A percentile compares a stretch with the other conserved stretches of the same genome.
These are phyloP conservation scores for Zosterops hypoxanthus DNA, from an alignment of 2,113 vertebrate genomes.

Conservation along the genomic window DNA sequence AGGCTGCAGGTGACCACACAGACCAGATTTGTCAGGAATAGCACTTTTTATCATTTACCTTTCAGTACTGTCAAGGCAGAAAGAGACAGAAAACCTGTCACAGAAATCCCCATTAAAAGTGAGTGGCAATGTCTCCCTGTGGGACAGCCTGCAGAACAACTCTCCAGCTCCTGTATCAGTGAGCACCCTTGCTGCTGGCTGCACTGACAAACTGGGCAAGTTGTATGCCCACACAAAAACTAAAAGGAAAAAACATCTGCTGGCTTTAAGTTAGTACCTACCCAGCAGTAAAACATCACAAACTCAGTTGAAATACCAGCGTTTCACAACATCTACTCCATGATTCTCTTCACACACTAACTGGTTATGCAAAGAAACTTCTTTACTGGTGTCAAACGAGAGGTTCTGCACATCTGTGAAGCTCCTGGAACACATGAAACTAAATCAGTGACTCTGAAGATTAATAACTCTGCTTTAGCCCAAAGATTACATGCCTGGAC, in stretches of 20 bases:
- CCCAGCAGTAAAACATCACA: not conserved
- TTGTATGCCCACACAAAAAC: not conserved
- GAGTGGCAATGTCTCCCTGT: not conserved
- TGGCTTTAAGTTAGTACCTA: not conserved
- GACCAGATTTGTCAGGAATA: not conserved
- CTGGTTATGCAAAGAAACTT: constrained; percentile 73
- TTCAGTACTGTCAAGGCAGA: not conserved
- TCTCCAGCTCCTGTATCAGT: not conserved
- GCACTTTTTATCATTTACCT: not conserved
- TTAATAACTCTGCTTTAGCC: not conserved
- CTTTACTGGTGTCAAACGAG: constrained; percentile 73
- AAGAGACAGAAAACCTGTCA: not conserved
- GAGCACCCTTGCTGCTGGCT: not conserved
- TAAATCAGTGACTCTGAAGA: not conserved
- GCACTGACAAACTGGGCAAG: not conserved
- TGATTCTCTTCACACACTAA: constrained; percentile 56
- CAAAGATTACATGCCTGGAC: not conserved
- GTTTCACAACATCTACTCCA: constrained; percentile 20
- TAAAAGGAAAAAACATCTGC: not conserved
- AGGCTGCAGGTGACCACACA: not conserved
- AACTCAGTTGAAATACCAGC: constrained; percentile 64
- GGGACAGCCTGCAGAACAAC: not conserved
- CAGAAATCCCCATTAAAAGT: not conserved
- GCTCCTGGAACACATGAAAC: constrained; percentile 44
- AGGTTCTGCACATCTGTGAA: constrained; percentile 73